A percentile compares a stretch with the other conserved stretches of the same genome.
Evolutionary conservation across 2,113 vertebrate species (phyloP).

Genomic region (Cyprinodon tularosa): DNA sequence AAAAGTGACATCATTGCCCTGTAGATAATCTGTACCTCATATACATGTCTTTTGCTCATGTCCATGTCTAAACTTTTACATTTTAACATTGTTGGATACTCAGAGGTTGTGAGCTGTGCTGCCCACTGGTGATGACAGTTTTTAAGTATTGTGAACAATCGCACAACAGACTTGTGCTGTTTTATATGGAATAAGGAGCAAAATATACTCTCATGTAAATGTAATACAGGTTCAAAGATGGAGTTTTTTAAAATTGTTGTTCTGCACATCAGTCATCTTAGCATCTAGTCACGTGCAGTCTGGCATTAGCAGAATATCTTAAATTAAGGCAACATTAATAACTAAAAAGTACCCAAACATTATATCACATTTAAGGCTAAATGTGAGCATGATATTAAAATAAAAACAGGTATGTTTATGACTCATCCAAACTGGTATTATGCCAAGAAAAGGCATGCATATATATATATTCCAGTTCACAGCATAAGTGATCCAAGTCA

Average conservation of each 20-base stretch:
- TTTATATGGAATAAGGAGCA: not conserved
- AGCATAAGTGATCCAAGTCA: constrained; percentile 1
- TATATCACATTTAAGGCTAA: not conserved
- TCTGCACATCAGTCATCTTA: too few relatives aligned
- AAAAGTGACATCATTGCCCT: too few relatives aligned
- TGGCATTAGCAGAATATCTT: not conserved
- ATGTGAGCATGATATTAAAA: not conserved
- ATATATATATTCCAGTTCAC: not conserved
- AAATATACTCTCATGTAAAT: not conserved
- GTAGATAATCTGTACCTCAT: too few relatives aligned
- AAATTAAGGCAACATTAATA: not conserved
- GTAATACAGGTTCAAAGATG: not conserved
- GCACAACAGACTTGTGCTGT: not conserved
- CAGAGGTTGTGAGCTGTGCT: not conserved
- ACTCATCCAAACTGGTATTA: constrained; percentile 2
- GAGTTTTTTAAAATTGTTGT: not conserved
- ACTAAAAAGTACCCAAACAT: not conserved
- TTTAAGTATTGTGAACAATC: not conserved
- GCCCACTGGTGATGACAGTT: not conserved
- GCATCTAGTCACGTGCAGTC: too few relatives aligned
- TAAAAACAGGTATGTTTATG: not conserved
- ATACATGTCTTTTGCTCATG: too few relatives aligned
- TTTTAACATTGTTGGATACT: too few relatives aligned
- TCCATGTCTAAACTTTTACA: too few relatives aligned
- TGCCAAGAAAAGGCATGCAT: not conserved